These are phyloP conservation scores for Metopia argyrocephala DNA, from an alignment of 2,888 invertebrate genomes.

Conservation along the genomic window DNA sequence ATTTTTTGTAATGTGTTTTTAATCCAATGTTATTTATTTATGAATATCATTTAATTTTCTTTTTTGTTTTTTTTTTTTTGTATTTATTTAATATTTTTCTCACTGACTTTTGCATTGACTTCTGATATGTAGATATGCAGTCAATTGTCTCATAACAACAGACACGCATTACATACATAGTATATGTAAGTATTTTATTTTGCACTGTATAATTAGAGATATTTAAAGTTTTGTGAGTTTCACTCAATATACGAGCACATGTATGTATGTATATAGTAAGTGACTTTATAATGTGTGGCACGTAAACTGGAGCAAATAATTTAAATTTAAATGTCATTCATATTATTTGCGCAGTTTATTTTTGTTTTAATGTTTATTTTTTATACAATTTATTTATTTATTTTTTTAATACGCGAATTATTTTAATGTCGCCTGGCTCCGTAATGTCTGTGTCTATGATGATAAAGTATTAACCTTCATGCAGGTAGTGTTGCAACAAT, in stretches of 20 bases:
- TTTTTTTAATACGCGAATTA: conserved; percentile 6
- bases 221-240: conserved; percentile 22
- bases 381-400: not conserved
- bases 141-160: not conserved
- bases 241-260: not conserved
- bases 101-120: conserved; percentile 8
- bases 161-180: conserved; percentile 35
- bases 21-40: conserved; percentile 42
- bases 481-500: conserved; percentile 1
- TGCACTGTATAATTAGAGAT: not conserved
- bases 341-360: conserved; percentile 47
- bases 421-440: conserved; percentile 41
- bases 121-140: not conserved
- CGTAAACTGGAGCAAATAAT: conserved; percentile 56
- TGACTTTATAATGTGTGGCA: conserved; percentile 41
- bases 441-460: conserved; percentile 57
- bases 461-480: conserved; percentile 57
- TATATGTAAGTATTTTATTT: not conserved
- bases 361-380: conserved; percentile 15
- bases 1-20: conserved; percentile 35
- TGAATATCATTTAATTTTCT: not conserved
- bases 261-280: not conserved
- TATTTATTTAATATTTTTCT: too few species aligned
- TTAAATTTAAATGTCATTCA: conserved; percentile 59
- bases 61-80: not conserved